These are phyloP conservation scores for Pungitius pungitius DNA, from an alignment of 2,113 vertebrate species.

Conservation along the genomic window DNA sequence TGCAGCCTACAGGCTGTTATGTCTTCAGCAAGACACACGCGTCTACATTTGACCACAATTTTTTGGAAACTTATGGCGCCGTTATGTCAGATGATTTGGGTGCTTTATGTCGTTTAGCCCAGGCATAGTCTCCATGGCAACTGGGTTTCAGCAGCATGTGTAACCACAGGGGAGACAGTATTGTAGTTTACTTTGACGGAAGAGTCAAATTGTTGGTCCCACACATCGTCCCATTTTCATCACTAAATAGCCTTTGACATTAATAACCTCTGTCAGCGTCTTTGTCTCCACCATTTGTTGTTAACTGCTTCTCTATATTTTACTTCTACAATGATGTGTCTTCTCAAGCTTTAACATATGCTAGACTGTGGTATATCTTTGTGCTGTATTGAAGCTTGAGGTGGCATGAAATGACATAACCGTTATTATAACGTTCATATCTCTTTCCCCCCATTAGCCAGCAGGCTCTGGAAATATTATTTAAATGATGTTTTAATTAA, in stretches of 20 bases:
- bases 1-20: conserved; percentile 5
- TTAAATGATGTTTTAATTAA: conserved; percentile 9
- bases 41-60: conserved; percentile 26
- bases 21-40: conserved; percentile 25
- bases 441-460: background rate
- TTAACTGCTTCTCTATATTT: conserved; percentile 4
- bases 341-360: conserved; percentile 37
- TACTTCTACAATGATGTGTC: background rate
- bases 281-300: conserved; percentile 6
- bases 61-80: conserved; percentile 18
- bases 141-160: conserved; percentile 54
- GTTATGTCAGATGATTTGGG: conserved; percentile 46
- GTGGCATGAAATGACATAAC: conserved; percentile 27
- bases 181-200: conserved; percentile 41
- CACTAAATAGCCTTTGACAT: conserved; percentile 5
- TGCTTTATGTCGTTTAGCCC: conserved; percentile 64
- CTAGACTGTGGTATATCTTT: conserved; percentile 17
- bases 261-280: background rate
- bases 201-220: conserved; percentile 29
- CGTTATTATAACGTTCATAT: conserved; percentile 47
- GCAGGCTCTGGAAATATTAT: conserved; percentile 12
- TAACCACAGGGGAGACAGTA: conserved; percentile 50
- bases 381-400: conserved; percentile 28
- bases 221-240: conserved; percentile 16
- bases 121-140: conserved; percentile 74